These are phyloP conservation scores for Pseudomugil tenellus DNA, from an alignment of 2,797 vertebrate species.

Conservation along the genomic window DNA sequence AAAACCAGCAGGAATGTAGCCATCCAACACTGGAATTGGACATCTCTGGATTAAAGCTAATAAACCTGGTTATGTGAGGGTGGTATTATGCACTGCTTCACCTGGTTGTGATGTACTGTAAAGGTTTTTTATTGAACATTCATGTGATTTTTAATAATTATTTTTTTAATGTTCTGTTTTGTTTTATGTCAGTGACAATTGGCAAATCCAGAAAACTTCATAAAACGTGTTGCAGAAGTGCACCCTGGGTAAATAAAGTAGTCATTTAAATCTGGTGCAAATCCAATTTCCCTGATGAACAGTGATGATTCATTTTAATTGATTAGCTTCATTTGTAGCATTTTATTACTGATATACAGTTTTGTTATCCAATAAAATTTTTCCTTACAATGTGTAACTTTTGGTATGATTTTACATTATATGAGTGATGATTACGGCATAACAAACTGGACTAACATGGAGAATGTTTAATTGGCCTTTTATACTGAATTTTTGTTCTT, in stretches of 20 bases:
- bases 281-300: too few relatives aligned
- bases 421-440: background rate
- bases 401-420: background rate
- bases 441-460: background rate
- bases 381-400: background rate
- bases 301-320: background rate
- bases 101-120: background rate
- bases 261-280: background rate
- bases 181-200: background rate
- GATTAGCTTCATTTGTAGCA: background rate
- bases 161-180: background rate
- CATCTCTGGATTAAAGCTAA: background rate
- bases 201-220: background rate
- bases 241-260: background rate
- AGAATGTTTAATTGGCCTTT: background rate
- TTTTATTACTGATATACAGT: background rate
- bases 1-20: background rate
- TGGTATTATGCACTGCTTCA: background rate
- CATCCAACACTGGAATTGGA: background rate
- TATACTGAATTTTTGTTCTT: background rate
- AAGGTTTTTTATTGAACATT: too few relatives aligned
- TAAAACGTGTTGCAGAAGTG: background rate
- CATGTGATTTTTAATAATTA: too few relatives aligned
- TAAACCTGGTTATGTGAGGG: background rate
- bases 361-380: slow-evolving; percentile 3